A percentile compares a stretch with the other conserved stretches of the same genome.
These are phyloP conservation scores for Saturnia japonica DNA, from an alignment of 2,888 invertebrate genomes.

Conservation along the genomic window DNA sequence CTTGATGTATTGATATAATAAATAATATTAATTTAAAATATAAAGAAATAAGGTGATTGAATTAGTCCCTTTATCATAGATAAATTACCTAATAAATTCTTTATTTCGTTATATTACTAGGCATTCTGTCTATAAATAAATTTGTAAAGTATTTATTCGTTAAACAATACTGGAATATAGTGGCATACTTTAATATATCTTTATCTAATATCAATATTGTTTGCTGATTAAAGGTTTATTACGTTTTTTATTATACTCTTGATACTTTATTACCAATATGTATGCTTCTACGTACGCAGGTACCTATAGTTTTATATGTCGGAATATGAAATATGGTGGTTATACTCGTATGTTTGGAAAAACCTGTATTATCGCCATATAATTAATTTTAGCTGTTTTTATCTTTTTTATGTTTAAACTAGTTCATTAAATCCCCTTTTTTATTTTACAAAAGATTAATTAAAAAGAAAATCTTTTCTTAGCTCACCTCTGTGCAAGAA, in stretches of 20 bases:
- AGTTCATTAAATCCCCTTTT: too few relatives aligned
- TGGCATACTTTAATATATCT: not conserved
- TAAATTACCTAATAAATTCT: not conserved
- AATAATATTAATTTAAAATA: not conserved
- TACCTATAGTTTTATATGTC: not conserved
- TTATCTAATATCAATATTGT: slow-evolving; percentile 4
- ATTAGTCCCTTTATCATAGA: not conserved
- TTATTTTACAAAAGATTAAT: too few relatives aligned
- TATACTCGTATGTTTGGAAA: not conserved
- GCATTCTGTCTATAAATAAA: not conserved
- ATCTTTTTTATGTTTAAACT: too few relatives aligned
- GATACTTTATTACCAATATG: not conserved
- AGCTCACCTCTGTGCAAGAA: too few relatives aligned
- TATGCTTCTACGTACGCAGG: not conserved
- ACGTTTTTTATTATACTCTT: slow-evolving; percentile 6
- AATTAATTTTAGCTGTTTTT: not conserved
- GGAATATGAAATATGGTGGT: not conserved
- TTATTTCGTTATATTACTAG: not conserved
- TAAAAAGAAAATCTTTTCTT: too few relatives aligned
- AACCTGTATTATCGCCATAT: not conserved
- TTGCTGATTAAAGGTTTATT: slow-evolving; percentile 6
- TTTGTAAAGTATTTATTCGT: not conserved
- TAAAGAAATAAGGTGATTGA: not conserved
- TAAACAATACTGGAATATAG: not conserved
- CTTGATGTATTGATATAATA: not conserved